These are phyloP conservation scores for Caenorhabditis elegans DNA, from an alignment of 1,140 invertebrate genomes.

Conservation along the genomic window DNA sequence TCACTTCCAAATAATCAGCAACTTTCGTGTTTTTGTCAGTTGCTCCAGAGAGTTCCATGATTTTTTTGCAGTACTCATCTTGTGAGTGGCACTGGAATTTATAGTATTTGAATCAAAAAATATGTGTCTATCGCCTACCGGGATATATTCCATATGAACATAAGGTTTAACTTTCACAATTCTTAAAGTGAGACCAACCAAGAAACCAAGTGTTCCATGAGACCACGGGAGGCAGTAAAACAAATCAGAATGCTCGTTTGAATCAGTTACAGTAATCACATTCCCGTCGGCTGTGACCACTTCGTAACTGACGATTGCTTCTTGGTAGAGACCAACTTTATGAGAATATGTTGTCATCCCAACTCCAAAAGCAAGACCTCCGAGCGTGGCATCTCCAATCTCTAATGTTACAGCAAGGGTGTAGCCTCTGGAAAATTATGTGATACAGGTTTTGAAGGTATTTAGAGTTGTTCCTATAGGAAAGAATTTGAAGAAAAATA, in stretches of 20 bases:
- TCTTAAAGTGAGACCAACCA: conserved; percentile 70
- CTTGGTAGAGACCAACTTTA: conserved; percentile 71
- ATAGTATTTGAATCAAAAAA: neutral
- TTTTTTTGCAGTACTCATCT: conserved; percentile 70
- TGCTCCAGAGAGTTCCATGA: conserved; percentile 69
- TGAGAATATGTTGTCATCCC: conserved; percentile 70
- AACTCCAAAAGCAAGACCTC: conserved; percentile 71
- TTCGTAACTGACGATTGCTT: conserved; percentile 70
- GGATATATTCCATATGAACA: conserved; percentile 71
- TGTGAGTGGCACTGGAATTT: conserved; percentile 66
- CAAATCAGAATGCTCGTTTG: conserved; percentile 70
- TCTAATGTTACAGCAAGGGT: conserved; percentile 71
- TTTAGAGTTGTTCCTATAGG: no score
- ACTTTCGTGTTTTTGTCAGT: conserved; percentile 62
- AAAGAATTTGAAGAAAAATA: no score
- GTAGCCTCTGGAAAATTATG: conserved; percentile 66
- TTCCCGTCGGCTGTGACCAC: conserved; percentile 70
- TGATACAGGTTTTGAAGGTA: no score
- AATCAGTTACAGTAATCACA: conserved; percentile 67
- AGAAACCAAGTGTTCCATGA: conserved; percentile 71
- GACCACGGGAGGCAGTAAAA: conserved; percentile 71
- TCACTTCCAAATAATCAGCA: conserved; percentile 71
- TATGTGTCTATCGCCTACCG: conserved; percentile 56
- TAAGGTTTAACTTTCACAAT: conserved; percentile 69
- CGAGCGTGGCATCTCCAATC: conserved; percentile 71